Evolutionary conservation across 2,113 vertebrate species (phyloP), one percentile per base, ranked within the genome.

Genomic region (Oreochromis tanganicae): DNA sequence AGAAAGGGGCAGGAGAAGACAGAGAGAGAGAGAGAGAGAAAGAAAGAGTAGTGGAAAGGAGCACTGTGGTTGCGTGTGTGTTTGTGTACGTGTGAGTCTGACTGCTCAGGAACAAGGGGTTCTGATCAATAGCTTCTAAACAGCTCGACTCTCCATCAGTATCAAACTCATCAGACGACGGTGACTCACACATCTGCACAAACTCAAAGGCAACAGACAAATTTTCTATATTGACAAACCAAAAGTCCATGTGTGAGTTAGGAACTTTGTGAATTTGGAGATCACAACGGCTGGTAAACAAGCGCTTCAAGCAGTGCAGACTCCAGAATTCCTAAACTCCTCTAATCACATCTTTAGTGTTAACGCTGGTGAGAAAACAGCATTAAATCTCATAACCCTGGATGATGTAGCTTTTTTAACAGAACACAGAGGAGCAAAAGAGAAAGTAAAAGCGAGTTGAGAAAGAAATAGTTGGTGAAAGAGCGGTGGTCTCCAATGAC

Each of bases 401-500:
- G 66, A 91, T 92, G 85, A 89, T 88, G 90, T 87, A 75, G 91
- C 90, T 93, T 95, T 94, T 88, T 94, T 90, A 89, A 84, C 48
- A 7, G 50, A 93, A 86, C 81, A 88, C 82, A 82, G 52, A 86
- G 71, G 63, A 88, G 88, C 50, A 82, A 56, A 86, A 86, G 41
- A 89, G 75, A 86, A 85, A 87, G 86, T 54, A 87, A 91, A 83
- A 92, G 87, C 5, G 9, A 82, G 78, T 29, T 57, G 57, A 88
- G 87, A 89, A 79, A 87, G 85, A 61, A 82, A 85, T 17, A 27
- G 89, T 75, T 81, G 61, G 82, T 91, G 90, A 91, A 93, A 80
- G 85, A 89, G 80, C 68, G 87, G 83, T 57, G 78, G 87, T 95
- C 94, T 94, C 95, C n/a, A 7, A 89, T 93, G 95, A 92, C 87